Conservation (phyloP, 1,140 invertebrate genomes). For the Nasonia giraulti region DNA sequence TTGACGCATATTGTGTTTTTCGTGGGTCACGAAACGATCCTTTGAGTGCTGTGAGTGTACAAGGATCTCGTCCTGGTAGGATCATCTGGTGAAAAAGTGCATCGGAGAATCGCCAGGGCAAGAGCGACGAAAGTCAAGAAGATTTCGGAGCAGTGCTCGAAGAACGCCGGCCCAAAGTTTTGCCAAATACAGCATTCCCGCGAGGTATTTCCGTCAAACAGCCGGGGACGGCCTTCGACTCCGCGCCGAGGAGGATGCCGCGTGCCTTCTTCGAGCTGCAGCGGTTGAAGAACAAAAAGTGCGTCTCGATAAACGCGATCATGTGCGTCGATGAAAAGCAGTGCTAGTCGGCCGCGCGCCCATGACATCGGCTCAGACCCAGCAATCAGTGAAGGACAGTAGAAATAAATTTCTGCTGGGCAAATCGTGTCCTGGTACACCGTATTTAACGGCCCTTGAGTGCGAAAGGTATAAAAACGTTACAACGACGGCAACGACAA, state of each 20-base stretch:
- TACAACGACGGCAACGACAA: neutral
- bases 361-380: neutral
- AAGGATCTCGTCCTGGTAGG: too few relatives aligned
- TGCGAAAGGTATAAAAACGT: neutral
- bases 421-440: neutral
- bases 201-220: too few relatives aligned
- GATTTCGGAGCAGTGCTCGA: too few relatives aligned
- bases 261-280: too few relatives aligned
- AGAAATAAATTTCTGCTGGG: neutral
- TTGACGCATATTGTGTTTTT: neutral
- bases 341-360: neutral
- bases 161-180: too few relatives aligned
- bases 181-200: too few relatives aligned
- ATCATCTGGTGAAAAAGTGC: too few relatives aligned
- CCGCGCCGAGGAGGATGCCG: too few relatives aligned
- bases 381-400: conserved; percentile 10
- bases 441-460: neutral
- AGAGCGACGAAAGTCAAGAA: too few relatives aligned
- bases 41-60: neutral
- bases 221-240: neutral
- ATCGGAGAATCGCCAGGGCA: neutral
- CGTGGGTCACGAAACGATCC: neutral
- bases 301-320: neutral
- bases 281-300: neutral
- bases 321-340: neutral